These are phyloP conservation scores for Ryuthela nishihirai DNA, from an alignment of 2,888 invertebrate species.

Conservation along the genomic window DNA sequence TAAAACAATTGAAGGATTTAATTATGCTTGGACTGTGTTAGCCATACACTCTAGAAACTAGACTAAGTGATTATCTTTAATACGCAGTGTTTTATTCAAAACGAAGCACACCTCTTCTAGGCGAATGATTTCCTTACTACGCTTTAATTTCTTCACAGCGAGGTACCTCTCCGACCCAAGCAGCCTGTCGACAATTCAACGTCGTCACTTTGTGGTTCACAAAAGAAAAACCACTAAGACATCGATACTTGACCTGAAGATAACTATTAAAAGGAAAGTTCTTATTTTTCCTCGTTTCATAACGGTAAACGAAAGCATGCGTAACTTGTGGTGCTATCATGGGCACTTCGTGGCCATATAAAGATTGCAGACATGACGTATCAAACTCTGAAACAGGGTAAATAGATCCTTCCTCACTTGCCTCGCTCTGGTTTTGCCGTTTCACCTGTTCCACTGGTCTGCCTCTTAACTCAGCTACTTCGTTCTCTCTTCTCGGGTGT, in stretches of 20 bases:
- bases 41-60: too few relatives aligned
- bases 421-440: too few relatives aligned
- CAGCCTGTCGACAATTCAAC: conserved; percentile 15
- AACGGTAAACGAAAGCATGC: conserved; percentile 25
- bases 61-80: too few relatives aligned
- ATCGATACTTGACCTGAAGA: conserved; percentile 29
- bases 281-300: conserved; percentile 30
- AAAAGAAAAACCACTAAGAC: conserved; percentile 8
- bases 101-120: too few relatives aligned
- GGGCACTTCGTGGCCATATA: conserved; percentile 21
- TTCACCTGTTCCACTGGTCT: conserved; percentile 16
- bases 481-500: background rate
- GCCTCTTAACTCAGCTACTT: conserved; percentile 15
- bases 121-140: too few relatives aligned
- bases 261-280: conserved; percentile 16
- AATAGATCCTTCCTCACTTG: background rate
- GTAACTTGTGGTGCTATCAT: conserved; percentile 17
- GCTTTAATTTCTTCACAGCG: too few relatives aligned
- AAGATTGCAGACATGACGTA: conserved; percentile 13
- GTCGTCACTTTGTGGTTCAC: conserved; percentile 4
- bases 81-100: too few relatives aligned
- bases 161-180: conserved; percentile 27
- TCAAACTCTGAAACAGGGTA: conserved; percentile 10
- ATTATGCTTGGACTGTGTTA: too few relatives aligned
- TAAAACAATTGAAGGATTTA: too few relatives aligned